phyloP scores from a whole-genome alignment of 2,113 vertebrate species.

The Pterocles burchelli region DNA sequence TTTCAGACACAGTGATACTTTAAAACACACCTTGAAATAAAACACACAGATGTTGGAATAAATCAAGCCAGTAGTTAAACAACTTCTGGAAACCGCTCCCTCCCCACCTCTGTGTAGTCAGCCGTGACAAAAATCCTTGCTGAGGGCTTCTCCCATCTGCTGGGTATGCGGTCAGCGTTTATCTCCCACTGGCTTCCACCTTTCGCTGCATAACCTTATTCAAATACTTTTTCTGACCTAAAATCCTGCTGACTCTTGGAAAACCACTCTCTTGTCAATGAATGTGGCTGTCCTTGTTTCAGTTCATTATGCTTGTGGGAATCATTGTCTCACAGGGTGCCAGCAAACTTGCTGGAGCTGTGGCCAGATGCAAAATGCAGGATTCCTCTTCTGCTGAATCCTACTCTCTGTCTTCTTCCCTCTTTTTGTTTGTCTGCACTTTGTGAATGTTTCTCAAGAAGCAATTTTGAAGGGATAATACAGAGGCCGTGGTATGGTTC shows the following conservation, averaged over 20 bases:
- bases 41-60: not conserved
- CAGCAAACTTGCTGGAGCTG: not conserved
- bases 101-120: not conserved
- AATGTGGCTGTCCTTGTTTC: accelerated
- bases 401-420: not conserved
- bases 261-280: accelerated
- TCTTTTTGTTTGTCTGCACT: not conserved
- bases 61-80: not conserved
- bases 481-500: not conserved
- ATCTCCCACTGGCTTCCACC: not conserved
- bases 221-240: not conserved
- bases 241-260: accelerated
- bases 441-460: not conserved
- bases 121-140: not conserved
- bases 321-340: accelerated
- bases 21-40: not conserved
- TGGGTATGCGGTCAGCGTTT: not conserved
- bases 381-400: not conserved
- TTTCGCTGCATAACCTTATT: accelerated
- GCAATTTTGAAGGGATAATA: not conserved
- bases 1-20: accelerated
- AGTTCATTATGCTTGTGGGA: accelerated
- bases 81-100: not conserved
- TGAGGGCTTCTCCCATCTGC: not conserved
- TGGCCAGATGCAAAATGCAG: too few relatives aligned